Evolutionary conservation across 53 echinoderm and acorn worm genomes (phyloP).

Genomic region (Hippasteria phrygiana): DNA sequence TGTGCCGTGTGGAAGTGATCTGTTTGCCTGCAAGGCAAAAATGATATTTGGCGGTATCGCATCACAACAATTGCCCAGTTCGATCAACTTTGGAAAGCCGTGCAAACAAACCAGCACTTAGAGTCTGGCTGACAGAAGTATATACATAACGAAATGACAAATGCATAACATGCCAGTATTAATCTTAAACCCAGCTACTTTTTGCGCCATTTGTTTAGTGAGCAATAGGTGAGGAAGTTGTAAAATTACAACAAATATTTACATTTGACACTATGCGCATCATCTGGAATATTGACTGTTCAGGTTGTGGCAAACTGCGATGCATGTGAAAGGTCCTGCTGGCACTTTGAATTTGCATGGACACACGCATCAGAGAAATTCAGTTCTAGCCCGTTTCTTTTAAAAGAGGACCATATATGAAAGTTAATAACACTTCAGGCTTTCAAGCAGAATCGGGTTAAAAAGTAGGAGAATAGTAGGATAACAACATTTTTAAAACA

Average conservation of each 20-base stretch:
- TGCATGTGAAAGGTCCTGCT: too few relatives aligned
- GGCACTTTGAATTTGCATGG: too few relatives aligned
- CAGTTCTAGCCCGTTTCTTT: too few relatives aligned
- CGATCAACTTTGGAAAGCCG: background rate
- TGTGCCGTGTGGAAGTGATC: conserved; percentile 39
- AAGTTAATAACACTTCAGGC: too few relatives aligned
- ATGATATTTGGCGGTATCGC: conserved; percentile 54
- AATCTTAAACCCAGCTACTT: background rate
- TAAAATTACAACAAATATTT: background rate
- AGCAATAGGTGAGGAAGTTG: background rate
- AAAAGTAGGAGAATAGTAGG: too few relatives aligned
- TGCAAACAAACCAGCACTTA: conserved; percentile 17
- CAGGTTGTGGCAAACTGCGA: too few relatives aligned
- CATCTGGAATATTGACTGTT: too few relatives aligned
- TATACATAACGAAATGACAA: background rate
- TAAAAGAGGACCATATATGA: too few relatives aligned
- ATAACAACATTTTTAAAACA: too few relatives aligned
- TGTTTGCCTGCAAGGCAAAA: conserved; percentile 44
- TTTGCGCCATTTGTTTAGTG: background rate
- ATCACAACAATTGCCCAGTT: conserved; percentile 24
- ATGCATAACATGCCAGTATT: background rate
- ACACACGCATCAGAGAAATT: too few relatives aligned
- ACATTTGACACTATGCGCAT: too few relatives aligned
- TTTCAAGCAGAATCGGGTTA: too few relatives aligned
- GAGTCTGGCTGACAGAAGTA: background rate